Percentiles rank a stretch among this genome's conserved stretches.
Conservation (phyloP, 1,140 invertebrate genomes). For the Philaenus spumarius region DNA sequence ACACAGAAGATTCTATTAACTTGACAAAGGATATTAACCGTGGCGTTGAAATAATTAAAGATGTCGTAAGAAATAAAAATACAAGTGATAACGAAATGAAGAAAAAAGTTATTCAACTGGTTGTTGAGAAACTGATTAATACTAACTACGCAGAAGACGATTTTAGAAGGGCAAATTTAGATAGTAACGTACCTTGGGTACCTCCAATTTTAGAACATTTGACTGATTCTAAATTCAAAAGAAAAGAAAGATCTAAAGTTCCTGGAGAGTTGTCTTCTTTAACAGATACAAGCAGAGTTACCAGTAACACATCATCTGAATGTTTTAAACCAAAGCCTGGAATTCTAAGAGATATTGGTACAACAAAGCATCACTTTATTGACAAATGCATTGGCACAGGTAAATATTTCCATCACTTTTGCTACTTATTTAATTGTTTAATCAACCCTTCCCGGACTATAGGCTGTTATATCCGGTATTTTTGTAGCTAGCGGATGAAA, state of each 20-base stretch:
- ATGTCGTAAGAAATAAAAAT: constrained; percentile 35
- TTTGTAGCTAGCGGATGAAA: too few relatives aligned
- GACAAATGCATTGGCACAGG: constrained; percentile 10
- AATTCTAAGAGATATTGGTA: not conserved
- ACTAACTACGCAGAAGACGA: constrained; percentile 22
- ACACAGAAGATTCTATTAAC: constrained; percentile 36
- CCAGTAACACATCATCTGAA: constrained; percentile 4
- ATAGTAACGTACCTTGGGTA: constrained; percentile 5
- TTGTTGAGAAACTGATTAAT: constrained; percentile 40
- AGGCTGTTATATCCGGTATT: too few relatives aligned
- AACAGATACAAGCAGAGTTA: not conserved
- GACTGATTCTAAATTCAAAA: constrained; percentile 1
- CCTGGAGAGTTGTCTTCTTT: constrained; percentile 5
- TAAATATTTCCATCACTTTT: not conserved
- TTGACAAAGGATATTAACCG: constrained; percentile 41
- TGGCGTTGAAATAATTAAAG: constrained; percentile 42
- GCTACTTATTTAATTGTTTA: too few relatives aligned
- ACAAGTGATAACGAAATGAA: constrained; percentile 19
- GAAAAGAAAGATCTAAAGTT: not conserved
- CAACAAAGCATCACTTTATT: too few relatives aligned
- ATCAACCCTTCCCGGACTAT: too few relatives aligned
- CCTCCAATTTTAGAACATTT: constrained; percentile 5
- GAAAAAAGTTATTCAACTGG: constrained; percentile 39
- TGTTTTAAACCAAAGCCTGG: constrained; percentile 7
- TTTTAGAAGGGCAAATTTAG: not conserved